Evolutionary conservation across 1,140 invertebrate species (phyloP), one percentile per base, ranked within the genome.

Genomic region (Drosophila murphyi): DNA sequence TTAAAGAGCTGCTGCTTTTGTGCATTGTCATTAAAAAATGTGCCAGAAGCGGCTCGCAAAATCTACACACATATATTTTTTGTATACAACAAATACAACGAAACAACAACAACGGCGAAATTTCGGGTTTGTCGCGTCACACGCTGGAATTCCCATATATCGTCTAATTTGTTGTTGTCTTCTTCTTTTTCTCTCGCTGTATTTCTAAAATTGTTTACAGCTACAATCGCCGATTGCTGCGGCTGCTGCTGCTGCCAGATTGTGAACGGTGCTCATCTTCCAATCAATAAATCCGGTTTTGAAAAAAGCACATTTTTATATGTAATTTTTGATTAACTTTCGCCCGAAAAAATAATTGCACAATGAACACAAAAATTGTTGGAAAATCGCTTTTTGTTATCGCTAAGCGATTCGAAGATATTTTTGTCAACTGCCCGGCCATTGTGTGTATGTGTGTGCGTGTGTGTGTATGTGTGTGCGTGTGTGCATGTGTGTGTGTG

Each of bases 1-100:
- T 76, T 72, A 71, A 57, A 72, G 59, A 69, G 71, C 39, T 70
- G 50, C 41, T 67, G 69, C 61, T 74, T 79, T 88, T 61, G 51
- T 82, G 82, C 74, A 85, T 89, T 89, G 85, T 89, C 86, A 89
- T 90, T 89, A 85, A 90, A 89, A 89, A 89, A 88, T 88, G 77
- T 88, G 80, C 80, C 85, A 88, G 78, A 85, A 90, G 86, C 74
- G 67, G 69, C 83, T 82, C 52, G 76, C 73, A 62, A 72, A 69
- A 72, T 54, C n/a, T 51, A 56, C 51, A 51, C 45, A 50, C 60
- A 20, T 20, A 20, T 20, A 20, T 20, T 20, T 20, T 20, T 20
- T 20, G 20, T 20, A 20, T 20, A 20, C 20, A 20, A 45, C 43
- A 73, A 39, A 28, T 4, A 60, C n/a, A 61, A 31, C n/a, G 35